phyloP scores from a whole-genome alignment of 2,888 invertebrate species.

The Agrotis segetum region DNA sequence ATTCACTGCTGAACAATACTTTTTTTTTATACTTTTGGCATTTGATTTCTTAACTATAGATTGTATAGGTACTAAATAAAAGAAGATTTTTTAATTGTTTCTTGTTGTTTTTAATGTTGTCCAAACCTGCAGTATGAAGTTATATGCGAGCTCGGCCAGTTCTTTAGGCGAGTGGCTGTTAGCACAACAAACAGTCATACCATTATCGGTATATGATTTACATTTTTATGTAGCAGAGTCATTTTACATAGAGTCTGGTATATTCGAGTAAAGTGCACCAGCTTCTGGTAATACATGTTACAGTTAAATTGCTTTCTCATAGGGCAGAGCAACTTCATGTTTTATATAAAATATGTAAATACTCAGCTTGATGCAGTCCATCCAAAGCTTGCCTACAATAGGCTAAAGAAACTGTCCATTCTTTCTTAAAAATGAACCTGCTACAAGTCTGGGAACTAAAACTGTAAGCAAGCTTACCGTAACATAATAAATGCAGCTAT shows the following conservation, averaged over 20 bases:
- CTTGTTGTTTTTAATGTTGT: conserved; percentile 48
- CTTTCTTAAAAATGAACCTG: conserved; percentile 2
- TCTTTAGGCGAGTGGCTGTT: conserved; percentile 45
- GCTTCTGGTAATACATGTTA: background rate
- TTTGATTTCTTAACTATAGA: background rate
- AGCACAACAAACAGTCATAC: conserved; percentile 39
- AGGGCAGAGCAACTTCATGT: background rate
- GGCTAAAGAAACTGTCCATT: background rate
- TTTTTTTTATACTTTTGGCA: background rate
- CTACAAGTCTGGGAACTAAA: conserved; percentile 1
- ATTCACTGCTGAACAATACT: conserved; percentile 18
- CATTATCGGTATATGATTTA: conserved; percentile 11
- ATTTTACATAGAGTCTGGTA: background rate
- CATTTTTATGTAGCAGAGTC: conserved; percentile 1
- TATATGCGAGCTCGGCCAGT: conserved; percentile 48
- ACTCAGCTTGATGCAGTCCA: background rate
- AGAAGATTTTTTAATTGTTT: background rate
- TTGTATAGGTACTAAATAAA: background rate
- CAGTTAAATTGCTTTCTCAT: background rate
- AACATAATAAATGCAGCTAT: background rate
- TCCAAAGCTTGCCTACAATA: too few species aligned
- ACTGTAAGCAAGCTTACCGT: background rate
- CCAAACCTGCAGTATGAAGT: conserved; percentile 59
- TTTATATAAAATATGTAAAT: background rate
- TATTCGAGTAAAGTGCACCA: background rate